Evolutionary conservation across 2,113 vertebrate species (phyloP), one percentile per base, ranked within the genome.

Genomic region (Poeciliopsis prolifica): DNA sequence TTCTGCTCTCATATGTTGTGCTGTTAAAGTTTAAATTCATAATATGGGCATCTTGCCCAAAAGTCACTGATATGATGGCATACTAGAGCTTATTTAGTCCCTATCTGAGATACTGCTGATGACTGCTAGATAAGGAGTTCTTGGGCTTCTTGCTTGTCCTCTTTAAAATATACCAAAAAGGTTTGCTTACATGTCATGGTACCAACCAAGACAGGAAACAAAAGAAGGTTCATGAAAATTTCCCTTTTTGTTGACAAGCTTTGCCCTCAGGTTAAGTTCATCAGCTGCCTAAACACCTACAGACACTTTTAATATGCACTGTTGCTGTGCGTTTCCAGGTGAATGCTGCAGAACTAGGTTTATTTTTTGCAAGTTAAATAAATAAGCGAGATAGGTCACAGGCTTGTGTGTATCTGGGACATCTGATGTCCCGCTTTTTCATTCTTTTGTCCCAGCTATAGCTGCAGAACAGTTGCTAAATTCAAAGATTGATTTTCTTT

Each of bases 241-340:
- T 80, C 80, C 81, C 73, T 79, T 54, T 67, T 77, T 71, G 72
- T 72, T 82, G 71, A 81, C 67, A 60, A 72, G 63, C 70, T 79
- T 84, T 82, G 76, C 83, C 89, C 88, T 87, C 76, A 68, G 87
- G 90, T 72, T 85, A 72, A 54, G 86, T 79, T 83, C 89, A 87
- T 83, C 92, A 93, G 88, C 89, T 92, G 91, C 85, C 76, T 42
- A 79, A 79, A 87, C 89, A 91, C 83, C 77, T 86, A 82, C 76
- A 74, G 73, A 80, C 77, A 86, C 74, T 60, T 88, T 81, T 85
- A 72, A 82, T 75, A 78, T 65, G 64, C 65, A 26, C 54, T 35
- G 66, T 78, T 83, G 82, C 83, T 83, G 75, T 88, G 44, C 64
- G 62, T 79, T 81, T 81, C 76, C 44, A 35, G 78, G 31, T 68